Conservation (phyloP, 30 jellyfish, hydroid and myxozoan species). For the Pseudorhiza aurosa region DNA sequence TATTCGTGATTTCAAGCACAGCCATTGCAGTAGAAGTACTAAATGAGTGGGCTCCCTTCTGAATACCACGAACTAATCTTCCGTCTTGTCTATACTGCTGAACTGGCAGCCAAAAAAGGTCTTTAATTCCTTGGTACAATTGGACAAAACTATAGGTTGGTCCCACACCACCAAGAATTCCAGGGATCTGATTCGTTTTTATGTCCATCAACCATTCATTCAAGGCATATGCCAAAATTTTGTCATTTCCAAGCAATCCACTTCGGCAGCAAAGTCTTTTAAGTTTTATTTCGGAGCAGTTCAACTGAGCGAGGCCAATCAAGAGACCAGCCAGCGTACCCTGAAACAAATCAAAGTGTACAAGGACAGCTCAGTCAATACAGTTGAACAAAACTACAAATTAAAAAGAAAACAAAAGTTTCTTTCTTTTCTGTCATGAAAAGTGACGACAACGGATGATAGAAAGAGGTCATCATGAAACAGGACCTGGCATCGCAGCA, state of each 20-base stretch:
- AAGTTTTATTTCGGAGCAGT: constrained; percentile 90
- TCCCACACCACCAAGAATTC: constrained; percentile 98
- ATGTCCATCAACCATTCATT: constrained; percentile 96
- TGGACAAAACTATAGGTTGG: constrained; percentile 96
- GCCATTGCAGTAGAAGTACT: constrained; percentile 99
- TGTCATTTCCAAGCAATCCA: constrained; percentile 95
- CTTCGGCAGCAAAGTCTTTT: constrained; percentile 95
- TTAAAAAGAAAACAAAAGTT: no score
- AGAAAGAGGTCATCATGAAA: no score
- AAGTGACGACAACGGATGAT: no score
- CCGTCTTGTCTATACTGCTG: constrained; percentile 99
- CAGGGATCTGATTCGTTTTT: constrained; percentile 81
- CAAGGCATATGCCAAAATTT: constrained; percentile 64
- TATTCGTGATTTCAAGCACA: constrained; percentile 81
- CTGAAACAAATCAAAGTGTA: no score
- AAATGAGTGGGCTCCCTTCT: constrained; percentile 98
- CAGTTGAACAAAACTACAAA: no score
- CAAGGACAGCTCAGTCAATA: no score
- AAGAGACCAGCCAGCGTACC: constrained; percentile 95
- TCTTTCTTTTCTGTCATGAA: no score
- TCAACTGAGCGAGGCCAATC: constrained; percentile 93
- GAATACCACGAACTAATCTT: constrained; percentile 94
- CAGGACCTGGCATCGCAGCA: no score
- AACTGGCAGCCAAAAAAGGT: constrained; percentile 95
- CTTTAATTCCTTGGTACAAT: constrained; percentile 94